Conservation (phyloP, 2,888 invertebrate species). For the Drosophila recens region DNA sequence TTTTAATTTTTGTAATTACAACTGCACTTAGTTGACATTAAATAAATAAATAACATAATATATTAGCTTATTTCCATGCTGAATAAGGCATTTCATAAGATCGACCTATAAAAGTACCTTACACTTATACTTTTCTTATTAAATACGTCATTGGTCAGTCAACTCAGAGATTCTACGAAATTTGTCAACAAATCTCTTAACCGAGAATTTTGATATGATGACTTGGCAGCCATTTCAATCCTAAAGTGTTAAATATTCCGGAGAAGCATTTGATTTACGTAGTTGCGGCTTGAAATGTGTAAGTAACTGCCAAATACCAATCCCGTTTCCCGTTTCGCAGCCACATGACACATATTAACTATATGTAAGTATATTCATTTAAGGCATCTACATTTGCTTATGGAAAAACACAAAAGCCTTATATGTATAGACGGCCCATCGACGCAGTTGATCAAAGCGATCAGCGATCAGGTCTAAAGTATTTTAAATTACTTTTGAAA, state of each 20-base stretch:
- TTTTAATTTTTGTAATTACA: no score
- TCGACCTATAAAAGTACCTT: not conserved
- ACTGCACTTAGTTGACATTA: no score
- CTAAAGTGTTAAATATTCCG: conserved; percentile 4
- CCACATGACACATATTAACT: conserved; percentile 13
- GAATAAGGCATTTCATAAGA: not conserved
- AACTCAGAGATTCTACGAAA: not conserved
- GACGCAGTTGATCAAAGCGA: not conserved
- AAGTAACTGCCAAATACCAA: conserved; percentile 11
- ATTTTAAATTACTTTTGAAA: not conserved
- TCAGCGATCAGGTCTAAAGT: not conserved
- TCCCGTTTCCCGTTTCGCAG: conserved; percentile 6
- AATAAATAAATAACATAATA: no score
- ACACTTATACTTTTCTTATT: not conserved
- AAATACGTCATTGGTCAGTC: conserved; percentile 9
- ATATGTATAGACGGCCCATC: conserved; percentile 6
- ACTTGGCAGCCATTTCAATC: conserved; percentile 1
- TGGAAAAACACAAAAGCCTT: conserved; percentile 9
- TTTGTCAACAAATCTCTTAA: conserved; percentile 21
- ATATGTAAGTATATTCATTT: no score
- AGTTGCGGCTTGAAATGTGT: conserved; percentile 11
- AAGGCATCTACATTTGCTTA: conserved; percentile 4
- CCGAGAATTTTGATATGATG: conserved; percentile 14
- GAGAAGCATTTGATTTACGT: conserved; percentile 12
- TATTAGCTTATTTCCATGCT: not conserved